A percentile compares a stretch with the other conserved stretches of the same genome.
These are phyloP conservation scores for Chaunax sp. DNA, from an alignment of 2,797 vertebrate genomes.

Conservation along the genomic window DNA sequence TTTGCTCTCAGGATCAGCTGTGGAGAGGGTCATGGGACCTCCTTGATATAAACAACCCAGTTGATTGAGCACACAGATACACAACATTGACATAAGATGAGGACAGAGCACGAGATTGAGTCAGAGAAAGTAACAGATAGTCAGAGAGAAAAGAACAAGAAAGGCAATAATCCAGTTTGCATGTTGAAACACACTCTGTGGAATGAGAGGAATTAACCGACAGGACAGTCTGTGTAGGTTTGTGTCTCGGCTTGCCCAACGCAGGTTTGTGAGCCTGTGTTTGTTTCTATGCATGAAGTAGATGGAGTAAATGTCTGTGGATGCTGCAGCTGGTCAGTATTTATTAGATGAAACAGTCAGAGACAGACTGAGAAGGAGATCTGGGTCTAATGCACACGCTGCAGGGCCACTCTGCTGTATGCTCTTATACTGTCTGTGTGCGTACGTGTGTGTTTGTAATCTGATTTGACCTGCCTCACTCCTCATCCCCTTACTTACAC, in stretches of 20 bases:
- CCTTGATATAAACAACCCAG: slow-evolving; percentile 34
- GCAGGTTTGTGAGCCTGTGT: slow-evolving; percentile 17
- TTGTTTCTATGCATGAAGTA: slow-evolving; percentile 22
- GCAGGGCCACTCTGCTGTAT: slow-evolving; percentile 52
- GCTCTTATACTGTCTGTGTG: slow-evolving; percentile 17
- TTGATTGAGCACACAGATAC: slow-evolving; percentile 49
- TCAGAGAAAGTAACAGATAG: slow-evolving; percentile 30
- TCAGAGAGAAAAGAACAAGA: slow-evolving; percentile 12
- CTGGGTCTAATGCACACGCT: slow-evolving; percentile 42
- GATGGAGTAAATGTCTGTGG: slow-evolving; percentile 21
- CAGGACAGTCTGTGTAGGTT: slow-evolving; percentile 51
- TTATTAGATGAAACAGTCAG: slow-evolving; percentile 40
- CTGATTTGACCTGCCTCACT: slow-evolving; percentile 43
- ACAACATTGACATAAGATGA: slow-evolving; percentile 21
- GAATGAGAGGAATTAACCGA: slow-evolving; percentile 83
- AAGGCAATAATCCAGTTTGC: slow-evolving; percentile 50
- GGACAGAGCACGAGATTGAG: slow-evolving; percentile 19
- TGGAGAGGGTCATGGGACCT: slow-evolving; percentile 62
- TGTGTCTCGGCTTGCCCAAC: slow-evolving; percentile 72
- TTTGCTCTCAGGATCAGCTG: slow-evolving; percentile 70
- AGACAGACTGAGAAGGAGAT: slow-evolving; percentile 23
- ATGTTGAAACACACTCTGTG: slow-evolving; percentile 77
- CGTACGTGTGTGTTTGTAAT: slow-evolving; percentile 33
- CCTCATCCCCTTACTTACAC: slow-evolving; percentile 17
- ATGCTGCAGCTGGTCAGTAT: slow-evolving; percentile 35